Evolutionary conservation across 2,888 invertebrate genomes (phyloP), one percentile per base, ranked within the genome.

Genomic region (Ommatoiulus sabulosus): DNA sequence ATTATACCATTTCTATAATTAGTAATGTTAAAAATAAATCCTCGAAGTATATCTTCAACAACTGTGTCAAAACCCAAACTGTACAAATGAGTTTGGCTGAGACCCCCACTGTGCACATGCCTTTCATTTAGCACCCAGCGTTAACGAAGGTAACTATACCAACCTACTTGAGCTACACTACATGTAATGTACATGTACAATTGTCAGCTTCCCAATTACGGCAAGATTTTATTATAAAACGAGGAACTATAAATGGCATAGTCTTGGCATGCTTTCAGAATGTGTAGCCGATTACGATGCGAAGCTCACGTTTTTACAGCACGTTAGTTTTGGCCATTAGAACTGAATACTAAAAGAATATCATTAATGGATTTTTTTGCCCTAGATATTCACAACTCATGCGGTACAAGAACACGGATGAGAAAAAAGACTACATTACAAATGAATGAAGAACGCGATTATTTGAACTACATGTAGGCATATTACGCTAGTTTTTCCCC

Each of bases 1-100:
- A 72, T 72, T 72, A 72, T 72, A 20, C 20, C 72, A 72, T 72
- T 72, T 72, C 72, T 72, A 72, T 72, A 72, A 72, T 72, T 72
- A 72, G 72, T 72, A 72, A 20, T 20, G 72, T 72, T 72, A 72
- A 72, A 72, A 72, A 72, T 72, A 72, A 72, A 24, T 72, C 20
- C 24, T 20, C 24, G 7, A 72, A 72, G 24, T 72, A 72, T 24
- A 72, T 8, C 24, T 24, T 72, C 20, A 24, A 20, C 72, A 72
- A 72, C 72, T 72, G 72, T 24, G 72, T 72, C 72, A 72, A 63
- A 72, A 20, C 72, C 10, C 20, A 20, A 24, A 72, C 20, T 3
- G 20, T 7, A 63, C 20, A 63, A 63, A 63, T 63, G 63, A 63
- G 63, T 63, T 20, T 63, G 6, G 0, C 63, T 24, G 10, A 10